Evolutionary conservation across 1,140 invertebrate species (phyloP), one percentile per base, ranked within the genome.

Genomic region (Lerema accius): DNA sequence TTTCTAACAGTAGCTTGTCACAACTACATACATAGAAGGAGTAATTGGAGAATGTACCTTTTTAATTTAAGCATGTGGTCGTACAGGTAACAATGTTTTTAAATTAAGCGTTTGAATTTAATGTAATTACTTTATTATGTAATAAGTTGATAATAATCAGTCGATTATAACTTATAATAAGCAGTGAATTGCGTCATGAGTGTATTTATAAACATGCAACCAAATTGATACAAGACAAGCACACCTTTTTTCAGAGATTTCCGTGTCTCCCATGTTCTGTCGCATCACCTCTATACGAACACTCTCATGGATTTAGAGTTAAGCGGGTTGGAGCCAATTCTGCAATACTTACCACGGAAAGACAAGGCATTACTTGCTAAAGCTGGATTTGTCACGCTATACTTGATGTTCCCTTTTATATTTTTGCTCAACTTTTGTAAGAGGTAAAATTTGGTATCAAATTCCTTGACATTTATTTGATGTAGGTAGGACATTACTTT

Each of bases 31-130:
- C 96, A 97, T 75, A 92, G 94, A 70, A 93, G 91, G 49, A 94
- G 96, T 65, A 96, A 94, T 75, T 96, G 95, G 91, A 92, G 96
- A 40, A 96, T 96, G 94, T 96, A 95, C 74, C 93, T 95, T 37
- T 96, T 95, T 63, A 95, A 96, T 74, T 80, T 97, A 19, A 90
- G 89, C 14, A 68, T 94, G 42, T 86, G 95, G 89, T 93, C 94
- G 0, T 94, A 93, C 16, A 94, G 89, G 92, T 93, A 88, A 23
- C n/a, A 19, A 16, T 16, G 13, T 43, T 7, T 16, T 43, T 16
- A 17, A 3, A 23, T 23, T 23, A 23, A 3, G 2, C 2, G 5
- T 5, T 3, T 3, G 5, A 23, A 23, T 23, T 3, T 3, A 23
- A 23, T 23, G 19, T 23, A 5, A 3, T 23, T 23, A 23, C 19